Conservation (phyloP, 2,797 vertebrate genomes). For the Antrozous pallidus region DNA sequence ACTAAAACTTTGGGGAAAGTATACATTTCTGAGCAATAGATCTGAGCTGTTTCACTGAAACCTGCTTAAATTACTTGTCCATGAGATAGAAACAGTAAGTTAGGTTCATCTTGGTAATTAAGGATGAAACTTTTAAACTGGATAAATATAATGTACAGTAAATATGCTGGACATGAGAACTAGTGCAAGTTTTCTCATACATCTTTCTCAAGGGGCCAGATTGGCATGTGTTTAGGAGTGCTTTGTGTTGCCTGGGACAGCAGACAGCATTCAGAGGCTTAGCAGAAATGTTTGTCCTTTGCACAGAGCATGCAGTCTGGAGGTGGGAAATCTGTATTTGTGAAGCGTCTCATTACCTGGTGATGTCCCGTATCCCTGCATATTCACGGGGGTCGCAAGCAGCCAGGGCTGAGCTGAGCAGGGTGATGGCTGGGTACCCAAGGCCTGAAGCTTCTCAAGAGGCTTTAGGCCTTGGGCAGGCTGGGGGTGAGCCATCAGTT, state of each 20-base stretch:
- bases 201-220: not conserved
- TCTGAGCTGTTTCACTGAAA: conserved; percentile 19
- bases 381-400: no score
- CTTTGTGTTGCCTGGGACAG: not conserved
- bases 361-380: not conserved
- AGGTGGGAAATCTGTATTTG: not conserved
- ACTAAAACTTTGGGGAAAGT: conserved; percentile 13
- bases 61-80: conserved; percentile 11
- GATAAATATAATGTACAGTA: not conserved
- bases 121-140: not conserved
- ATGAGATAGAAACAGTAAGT: not conserved
- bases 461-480: no score
- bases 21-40: conserved; percentile 17
- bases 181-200: not conserved
- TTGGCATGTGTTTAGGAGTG: not conserved
- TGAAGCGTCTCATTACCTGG: not conserved
- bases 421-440: no score
- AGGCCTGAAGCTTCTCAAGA: no score
- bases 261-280: not conserved
- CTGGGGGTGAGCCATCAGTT: no score
- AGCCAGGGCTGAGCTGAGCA: no score
- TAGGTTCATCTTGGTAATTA: not conserved
- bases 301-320: not conserved
- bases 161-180: not conserved
- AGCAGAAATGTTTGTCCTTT: not conserved